Evolutionary conservation across 2,113 vertebrate genomes (phyloP), one percentile per base, ranked within the genome.

Genomic region (Myiopsitta monachus): DNA sequence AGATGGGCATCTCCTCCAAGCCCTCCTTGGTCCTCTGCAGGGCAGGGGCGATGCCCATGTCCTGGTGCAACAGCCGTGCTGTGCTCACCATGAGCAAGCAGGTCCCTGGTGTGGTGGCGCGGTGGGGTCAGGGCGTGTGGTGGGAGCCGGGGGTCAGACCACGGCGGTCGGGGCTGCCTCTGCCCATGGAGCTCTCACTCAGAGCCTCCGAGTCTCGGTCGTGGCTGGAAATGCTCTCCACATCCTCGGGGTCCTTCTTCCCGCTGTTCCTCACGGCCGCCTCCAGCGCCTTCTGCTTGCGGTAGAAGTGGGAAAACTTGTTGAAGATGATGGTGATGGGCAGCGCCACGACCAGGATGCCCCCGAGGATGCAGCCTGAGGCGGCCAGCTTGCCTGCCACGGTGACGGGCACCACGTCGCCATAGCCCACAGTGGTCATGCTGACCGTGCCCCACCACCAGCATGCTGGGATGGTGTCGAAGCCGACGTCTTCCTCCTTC

Each of bases 371-470:
- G 97, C 99, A 99, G 87, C 99, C 99, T 0, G 99, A 98, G 43
- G 99, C 99, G 0, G 99, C 99, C 97, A 99, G 97, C 97, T 99
- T 99, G 87, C 99, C 99, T 0, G 98, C 98, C 81, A 99, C 98
- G 0, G 99, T 99, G 95, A 99, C 99, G 0, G 99, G 99, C 59
- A 99, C 99, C 82, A 99, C 98, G 5, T 99, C 99, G 0, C 99
- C 99, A 0, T 99, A 99, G 91, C 99, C 99, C 96, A 99, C 99
- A 0, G 99, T 99, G 77, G 99, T 99, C 99, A 99, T 99, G 98
- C 99, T 99, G 82, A 99, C 99, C 0, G 99, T 99, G n/a, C 99
- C 99, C 99, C 99, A 99, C 99, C 99, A 99, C 99, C 99, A 99
- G 98, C 99, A 99, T 15, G 99, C 99, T 0, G 99, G 99, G 97